Conservation (phyloP, 92 coral and sea anemone species). For the Parazoanthus swiftii region DNA sequence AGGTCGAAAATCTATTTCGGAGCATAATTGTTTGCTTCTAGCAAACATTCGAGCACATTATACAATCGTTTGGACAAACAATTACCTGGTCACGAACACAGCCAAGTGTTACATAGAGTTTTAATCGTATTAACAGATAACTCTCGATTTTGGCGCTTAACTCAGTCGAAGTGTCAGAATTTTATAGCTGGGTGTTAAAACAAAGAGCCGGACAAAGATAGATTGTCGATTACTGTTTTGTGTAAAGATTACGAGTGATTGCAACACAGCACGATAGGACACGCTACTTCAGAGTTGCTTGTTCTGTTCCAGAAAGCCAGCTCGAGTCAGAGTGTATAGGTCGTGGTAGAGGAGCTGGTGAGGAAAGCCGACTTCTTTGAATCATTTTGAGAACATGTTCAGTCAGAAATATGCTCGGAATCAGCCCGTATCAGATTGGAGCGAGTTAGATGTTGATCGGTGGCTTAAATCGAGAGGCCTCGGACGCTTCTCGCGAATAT, state of each 20-base stretch:
- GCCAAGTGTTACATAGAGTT: background rate
- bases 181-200: background rate
- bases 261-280: slow-evolving; percentile 8
- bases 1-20: slow-evolving; percentile 3
- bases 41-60: slow-evolving; percentile 34
- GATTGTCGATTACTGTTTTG: slow-evolving; percentile 8
- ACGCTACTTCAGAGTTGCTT: background rate
- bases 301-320: background rate
- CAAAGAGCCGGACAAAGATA: background rate
- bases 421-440: slow-evolving; percentile 33
- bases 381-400: slow-evolving; percentile 13
- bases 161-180: background rate
- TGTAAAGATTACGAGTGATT: slow-evolving; percentile 25
- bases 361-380: background rate
- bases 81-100: slow-evolving; percentile 23
- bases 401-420: slow-evolving; percentile 20
- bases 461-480: slow-evolving; percentile 40
- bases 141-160: slow-evolving; percentile 7
- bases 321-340: background rate
- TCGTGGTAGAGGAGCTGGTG: background rate
- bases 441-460: slow-evolving; percentile 11
- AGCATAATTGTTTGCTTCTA: slow-evolving; percentile 20
- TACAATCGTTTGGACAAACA: slow-evolving; percentile 28
- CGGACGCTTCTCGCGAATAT: slow-evolving; percentile 16
- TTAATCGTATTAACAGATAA: slow-evolving; percentile 37